Evolutionary conservation across 92 coral and sea anemone species (phyloP).

Genomic region (Pocillopora meandrina): DNA sequence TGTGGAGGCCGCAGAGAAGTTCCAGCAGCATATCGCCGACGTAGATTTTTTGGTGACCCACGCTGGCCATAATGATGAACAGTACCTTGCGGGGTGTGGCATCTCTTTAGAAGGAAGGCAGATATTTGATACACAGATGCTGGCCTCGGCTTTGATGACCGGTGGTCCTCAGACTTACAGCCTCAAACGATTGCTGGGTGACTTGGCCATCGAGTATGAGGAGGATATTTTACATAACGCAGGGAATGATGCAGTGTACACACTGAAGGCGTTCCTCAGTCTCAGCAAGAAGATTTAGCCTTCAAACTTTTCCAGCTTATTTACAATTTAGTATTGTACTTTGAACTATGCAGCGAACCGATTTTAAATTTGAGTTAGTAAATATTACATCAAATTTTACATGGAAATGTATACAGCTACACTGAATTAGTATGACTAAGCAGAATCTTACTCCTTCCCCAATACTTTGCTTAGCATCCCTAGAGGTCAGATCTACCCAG

Average conservation of each 20-base stretch:
- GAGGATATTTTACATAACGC: conserved; percentile 64
- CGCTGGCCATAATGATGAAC: conserved; percentile 39
- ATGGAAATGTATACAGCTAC: too few species aligned
- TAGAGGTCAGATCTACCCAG: too few species aligned
- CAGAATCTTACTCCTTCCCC: too few species aligned
- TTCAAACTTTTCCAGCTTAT: not conserved
- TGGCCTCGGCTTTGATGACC: conserved; percentile 52
- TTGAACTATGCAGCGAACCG: too few species aligned
- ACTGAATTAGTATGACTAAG: too few species aligned
- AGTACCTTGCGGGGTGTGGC: not conserved
- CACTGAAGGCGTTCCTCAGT: conserved; percentile 64
- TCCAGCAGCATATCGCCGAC: conserved; percentile 44
- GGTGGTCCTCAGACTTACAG: conserved; percentile 40
- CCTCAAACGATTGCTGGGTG: conserved; percentile 47
- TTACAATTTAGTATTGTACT: not conserved
- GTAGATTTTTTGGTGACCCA: conserved; percentile 65
- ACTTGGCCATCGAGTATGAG: conserved; percentile 27
- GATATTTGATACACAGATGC: conserved; percentile 43
- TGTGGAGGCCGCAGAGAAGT: conserved; percentile 55
- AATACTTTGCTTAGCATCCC: too few species aligned
- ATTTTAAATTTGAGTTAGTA: too few species aligned
- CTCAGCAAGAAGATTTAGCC: conserved; percentile 20
- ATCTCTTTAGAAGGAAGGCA: conserved; percentile 9
- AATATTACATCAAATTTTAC: too few species aligned
- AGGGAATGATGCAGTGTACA: conserved; percentile 70